phyloP scores from a whole-genome alignment of 2,888 invertebrate genomes.

The Cephus nigrinus region DNA sequence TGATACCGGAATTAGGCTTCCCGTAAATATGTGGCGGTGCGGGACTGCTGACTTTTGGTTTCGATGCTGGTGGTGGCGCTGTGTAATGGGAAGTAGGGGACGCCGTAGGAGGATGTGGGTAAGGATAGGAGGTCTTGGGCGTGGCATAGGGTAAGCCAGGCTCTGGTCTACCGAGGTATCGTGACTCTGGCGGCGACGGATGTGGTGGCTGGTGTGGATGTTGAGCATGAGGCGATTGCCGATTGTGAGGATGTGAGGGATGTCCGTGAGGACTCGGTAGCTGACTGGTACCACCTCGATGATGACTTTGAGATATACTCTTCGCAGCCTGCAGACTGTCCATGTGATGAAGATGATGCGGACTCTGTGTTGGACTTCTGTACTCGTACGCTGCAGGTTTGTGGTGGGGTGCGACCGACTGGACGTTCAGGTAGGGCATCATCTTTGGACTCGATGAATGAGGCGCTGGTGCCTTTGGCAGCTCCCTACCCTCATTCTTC shows the following conservation, averaged over 20 bases:
- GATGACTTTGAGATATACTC: slow-evolving; percentile 57
- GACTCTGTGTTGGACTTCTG: slow-evolving; percentile 63
- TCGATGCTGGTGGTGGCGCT: slow-evolving; percentile 67
- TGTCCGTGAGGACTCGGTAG: slow-evolving; percentile 67
- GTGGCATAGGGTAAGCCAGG: slow-evolving; percentile 59
- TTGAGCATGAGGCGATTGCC: slow-evolving; percentile 64
- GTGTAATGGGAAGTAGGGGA: slow-evolving; percentile 66
- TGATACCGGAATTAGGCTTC: slow-evolving; percentile 71
- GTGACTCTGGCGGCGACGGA: slow-evolving; percentile 58
- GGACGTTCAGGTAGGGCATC: slow-evolving; percentile 61
- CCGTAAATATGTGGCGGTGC: slow-evolving; percentile 83
- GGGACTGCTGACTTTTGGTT: slow-evolving; percentile 81
- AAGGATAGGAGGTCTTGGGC: slow-evolving; percentile 63
- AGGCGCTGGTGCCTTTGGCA: slow-evolving; percentile 67
- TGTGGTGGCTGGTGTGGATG: slow-evolving; percentile 59
- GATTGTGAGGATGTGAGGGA: slow-evolving; percentile 65
- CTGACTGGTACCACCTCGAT: slow-evolving; percentile 62
- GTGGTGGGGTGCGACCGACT: slow-evolving; percentile 53
- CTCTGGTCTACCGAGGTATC: slow-evolving; percentile 59
- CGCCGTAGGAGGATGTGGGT: slow-evolving; percentile 65
- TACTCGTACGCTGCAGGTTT: slow-evolving; percentile 60
- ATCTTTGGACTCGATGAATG: slow-evolving; percentile 63
- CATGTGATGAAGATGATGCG: slow-evolving; percentile 66
- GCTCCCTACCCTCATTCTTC: slow-evolving; percentile 77
- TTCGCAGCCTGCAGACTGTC: slow-evolving; percentile 53